A percentile compares a stretch with the other conserved stretches of the same genome.
phyloP scores from a whole-genome alignment of 2,888 invertebrate species.

The Sipha maydis region DNA sequence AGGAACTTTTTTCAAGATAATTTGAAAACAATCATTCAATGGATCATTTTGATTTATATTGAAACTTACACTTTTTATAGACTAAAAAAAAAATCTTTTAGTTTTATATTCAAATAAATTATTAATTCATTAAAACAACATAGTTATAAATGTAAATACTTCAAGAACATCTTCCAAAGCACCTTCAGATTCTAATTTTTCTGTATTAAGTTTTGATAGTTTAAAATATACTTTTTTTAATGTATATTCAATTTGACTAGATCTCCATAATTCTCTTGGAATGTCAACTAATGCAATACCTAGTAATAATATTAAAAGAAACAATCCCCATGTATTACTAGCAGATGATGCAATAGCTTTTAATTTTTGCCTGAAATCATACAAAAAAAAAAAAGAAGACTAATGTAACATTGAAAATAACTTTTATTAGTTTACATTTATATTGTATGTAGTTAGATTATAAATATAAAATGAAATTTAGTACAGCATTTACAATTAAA shows the following conservation, averaged over 20 bases:
- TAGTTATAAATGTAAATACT: slow-evolving; percentile 69
- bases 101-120: neutral
- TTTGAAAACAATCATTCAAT: slow-evolving; percentile 83
- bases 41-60: slow-evolving; percentile 81
- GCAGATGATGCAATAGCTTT: slow-evolving; percentile 98
- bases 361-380: slow-evolving; percentile 76
- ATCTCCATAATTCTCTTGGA: slow-evolving; percentile 90
- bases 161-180: slow-evolving; percentile 94
- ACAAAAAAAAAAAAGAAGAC: neutral
- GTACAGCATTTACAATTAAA: too few species aligned
- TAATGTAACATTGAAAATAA: neutral
- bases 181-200: slow-evolving; percentile 97
- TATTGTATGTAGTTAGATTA: too few species aligned
- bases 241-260: slow-evolving; percentile 79
- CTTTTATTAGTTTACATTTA: neutral
- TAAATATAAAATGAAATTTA: too few species aligned
- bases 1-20: slow-evolving; percentile 88
- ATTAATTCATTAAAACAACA: slow-evolving; percentile 15
- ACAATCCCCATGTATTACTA: slow-evolving; percentile 99
- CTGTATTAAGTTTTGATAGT: slow-evolving; percentile 91
- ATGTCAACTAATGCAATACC: slow-evolving; percentile 97
- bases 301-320: slow-evolving; percentile 89
- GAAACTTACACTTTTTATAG: slow-evolving; percentile 83
- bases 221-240: slow-evolving; percentile 91
- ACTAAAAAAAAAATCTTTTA: slow-evolving; percentile 70